Evolutionary conservation across 1,140 invertebrate genomes (phyloP), one percentile per base, ranked within the genome.

Genomic region (Trinorchestia longiramus): DNA sequence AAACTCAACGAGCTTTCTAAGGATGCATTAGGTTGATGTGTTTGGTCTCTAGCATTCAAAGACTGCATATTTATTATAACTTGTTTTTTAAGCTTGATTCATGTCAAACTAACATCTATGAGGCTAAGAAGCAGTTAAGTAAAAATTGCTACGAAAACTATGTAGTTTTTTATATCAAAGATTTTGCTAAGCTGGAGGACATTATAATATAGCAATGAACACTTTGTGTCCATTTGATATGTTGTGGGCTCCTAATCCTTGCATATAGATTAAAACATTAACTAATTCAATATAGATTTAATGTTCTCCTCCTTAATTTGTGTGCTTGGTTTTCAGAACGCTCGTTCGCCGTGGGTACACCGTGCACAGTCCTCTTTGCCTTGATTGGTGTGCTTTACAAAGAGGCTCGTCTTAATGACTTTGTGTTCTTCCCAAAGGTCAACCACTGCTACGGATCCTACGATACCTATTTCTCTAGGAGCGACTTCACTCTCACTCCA

Each of bases 321-420:
- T n/a, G 36, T 40, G 41, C 43, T 45, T 45, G 88, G 23, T 43
- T 94, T 43, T 43, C 92, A 94, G 92, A 44, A 11, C 92, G 92
- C 6, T 94, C 92, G 8, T 45, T 94, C 43, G 40, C 11, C 36
- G 92, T 94, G 17, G 92, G 92, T 44, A 94, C 44, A 17, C 92
- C 92, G 17, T 94, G 41, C 43, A 94, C 36, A 23, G 17, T 47
- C 19, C 92, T 94, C 43, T 94, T 94, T n/a, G 43, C 6, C 43
- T 40, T 94, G 92, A 44, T 0, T 94, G 92, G 43, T 40, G 92
- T 45, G 43, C 43, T 94, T 44, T 94, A 94, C 92, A 94, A 94
- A 40, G 92, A 94, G 43, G 92, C 36, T 0, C 92, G 92, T 28
- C 36, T 94, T 23, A 94, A 45, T 1, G 92, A 43, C 40, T 45